Base-by-base conservation (phyloP, 2,888 invertebrate genomes). In the Rhamnusium bicolor region DNA sequence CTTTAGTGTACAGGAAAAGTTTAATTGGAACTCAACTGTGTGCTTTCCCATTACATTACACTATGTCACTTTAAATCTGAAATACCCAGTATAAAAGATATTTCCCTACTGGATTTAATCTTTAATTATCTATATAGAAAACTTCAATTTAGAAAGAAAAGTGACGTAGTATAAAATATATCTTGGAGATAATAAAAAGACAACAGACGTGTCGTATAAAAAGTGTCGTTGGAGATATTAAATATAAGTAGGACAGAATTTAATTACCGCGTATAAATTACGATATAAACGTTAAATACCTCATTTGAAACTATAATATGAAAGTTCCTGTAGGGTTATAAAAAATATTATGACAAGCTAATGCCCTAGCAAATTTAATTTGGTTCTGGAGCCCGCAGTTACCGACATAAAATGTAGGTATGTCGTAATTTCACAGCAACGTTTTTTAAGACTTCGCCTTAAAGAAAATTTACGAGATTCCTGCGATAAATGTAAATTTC, bases 321-420 rank as follows among this genome's bases (percentile, higher is more conserved):
- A 54, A 63, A 71, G 76, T 68, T 74, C 71, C 69, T 72, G 74
- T 62, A 71, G 60, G 74, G 75, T 73, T 73, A 73, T 76, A 77
- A 82, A 82, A n/a, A 81, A 81, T 82, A 82, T 81, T 82, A 80
- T 74, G 82, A 82, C 82, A 78, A 60, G 79, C 69, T 77, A 81
- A 81, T 80, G 78, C 80, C 81, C 76, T 71, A 75, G 77, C 76
- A 79, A 82, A 82, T 82, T 82, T 78, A 80, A 82, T 82, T 82
- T 82, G 74, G 74, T 77, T 51, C 40, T 10, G 60, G 73, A 77
- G 80, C 77, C 78, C 72, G 77, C 72, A 47, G 58, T 65, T 72
- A 61, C 71, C 75, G 76, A 77, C 72, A 60, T 77, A 72, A 80
- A 80, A 78, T 79, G 70, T 71, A n/a, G n/a, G n/a, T n/a, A 71